Conservation (phyloP, 2,113 vertebrate species). For the Pterocles orientalis region DNA sequence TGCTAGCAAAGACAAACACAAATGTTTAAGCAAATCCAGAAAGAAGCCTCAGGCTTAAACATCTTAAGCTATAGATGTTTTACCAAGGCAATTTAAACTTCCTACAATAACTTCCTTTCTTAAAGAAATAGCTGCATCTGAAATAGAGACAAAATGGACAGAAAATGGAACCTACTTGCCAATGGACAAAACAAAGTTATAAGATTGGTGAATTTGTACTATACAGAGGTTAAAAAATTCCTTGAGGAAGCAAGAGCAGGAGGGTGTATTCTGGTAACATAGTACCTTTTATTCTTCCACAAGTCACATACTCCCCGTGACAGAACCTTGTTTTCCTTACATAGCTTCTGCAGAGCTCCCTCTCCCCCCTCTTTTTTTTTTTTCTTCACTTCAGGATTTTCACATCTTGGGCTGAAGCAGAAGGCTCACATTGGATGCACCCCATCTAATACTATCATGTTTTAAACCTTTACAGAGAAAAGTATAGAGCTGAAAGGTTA, state of each 20-base stretch:
- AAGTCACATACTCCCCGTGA: neutral
- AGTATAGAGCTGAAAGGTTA: neutral
- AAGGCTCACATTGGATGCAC: neutral
- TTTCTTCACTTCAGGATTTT: neutral
- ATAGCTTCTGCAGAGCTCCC: neutral
- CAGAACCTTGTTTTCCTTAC: neutral
- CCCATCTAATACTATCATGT: neutral
- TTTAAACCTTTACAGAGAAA: neutral
- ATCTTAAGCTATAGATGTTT: neutral
- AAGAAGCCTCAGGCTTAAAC: neutral
- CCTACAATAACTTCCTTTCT: neutral
- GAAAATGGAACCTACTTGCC: neutral
- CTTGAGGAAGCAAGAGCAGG: neutral
- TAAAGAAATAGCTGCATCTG: neutral
- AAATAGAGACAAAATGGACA: neutral
- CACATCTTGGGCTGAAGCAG: neutral
- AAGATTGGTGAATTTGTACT: neutral
- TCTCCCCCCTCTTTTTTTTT: rapidly evolving
- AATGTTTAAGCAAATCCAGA: neutral
- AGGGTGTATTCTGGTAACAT: neutral
- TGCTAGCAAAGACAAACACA: neutral
- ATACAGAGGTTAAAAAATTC: neutral
- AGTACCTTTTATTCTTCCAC: neutral
- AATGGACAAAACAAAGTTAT: neutral
- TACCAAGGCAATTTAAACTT: neutral